Conservation (phyloP, 2,797 vertebrate species). For the Octomys mimax region DNA sequence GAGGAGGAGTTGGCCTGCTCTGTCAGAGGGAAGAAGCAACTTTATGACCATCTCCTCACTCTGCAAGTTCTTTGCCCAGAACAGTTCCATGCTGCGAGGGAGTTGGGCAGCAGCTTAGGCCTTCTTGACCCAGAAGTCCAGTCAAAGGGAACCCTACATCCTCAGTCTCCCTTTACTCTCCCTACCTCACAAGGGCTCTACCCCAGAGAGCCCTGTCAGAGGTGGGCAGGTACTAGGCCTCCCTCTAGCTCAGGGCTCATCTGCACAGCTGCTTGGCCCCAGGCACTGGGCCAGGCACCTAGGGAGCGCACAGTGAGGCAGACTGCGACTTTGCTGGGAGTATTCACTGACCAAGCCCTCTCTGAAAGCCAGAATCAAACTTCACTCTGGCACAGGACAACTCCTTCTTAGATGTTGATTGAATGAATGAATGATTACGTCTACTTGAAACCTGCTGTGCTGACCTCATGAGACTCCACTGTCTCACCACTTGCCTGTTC, state of each 20-base stretch:
- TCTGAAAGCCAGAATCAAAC: neutral
- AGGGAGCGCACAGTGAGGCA: neutral
- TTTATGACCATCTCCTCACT: neutral
- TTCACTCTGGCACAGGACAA: neutral
- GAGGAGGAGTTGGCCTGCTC: neutral
- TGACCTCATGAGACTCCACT: neutral
- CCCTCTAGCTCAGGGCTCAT: neutral
- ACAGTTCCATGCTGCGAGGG: neutral
- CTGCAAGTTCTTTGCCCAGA: neutral
- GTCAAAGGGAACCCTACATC: neutral
- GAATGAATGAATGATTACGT: neutral
- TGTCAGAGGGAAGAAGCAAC: neutral
- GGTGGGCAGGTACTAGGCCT: neutral
- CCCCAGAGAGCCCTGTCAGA: neutral
- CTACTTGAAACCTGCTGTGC: neutral
- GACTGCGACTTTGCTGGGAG: neutral
- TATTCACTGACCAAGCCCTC: neutral
- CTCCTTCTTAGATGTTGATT: neutral
- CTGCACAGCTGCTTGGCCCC: neutral
- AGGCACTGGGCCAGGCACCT: rapidly evolving
- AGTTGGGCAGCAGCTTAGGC: neutral
- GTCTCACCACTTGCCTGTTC: too few relatives aligned
- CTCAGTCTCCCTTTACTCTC: neutral
- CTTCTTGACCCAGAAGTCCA: neutral
- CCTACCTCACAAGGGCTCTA: neutral